These are phyloP conservation scores for Pissodes strobi DNA, from an alignment of 1,140 invertebrate genomes.

Conservation along the genomic window DNA sequence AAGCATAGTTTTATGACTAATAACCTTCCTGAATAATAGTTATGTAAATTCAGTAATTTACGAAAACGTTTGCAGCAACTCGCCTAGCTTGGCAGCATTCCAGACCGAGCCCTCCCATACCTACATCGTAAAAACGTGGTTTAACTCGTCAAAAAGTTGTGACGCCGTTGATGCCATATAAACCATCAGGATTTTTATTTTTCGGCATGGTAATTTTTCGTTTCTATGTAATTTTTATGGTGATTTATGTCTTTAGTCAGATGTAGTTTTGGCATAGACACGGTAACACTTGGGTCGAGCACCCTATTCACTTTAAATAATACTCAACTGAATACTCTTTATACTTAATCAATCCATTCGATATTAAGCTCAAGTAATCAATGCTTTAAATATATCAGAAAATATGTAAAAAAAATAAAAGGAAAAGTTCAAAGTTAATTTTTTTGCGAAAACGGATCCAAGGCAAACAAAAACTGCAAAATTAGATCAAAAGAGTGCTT, in stretches of 20 bases:
- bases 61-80: constrained; percentile 25
- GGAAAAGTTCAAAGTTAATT: no score
- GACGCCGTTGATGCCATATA: constrained; percentile 6
- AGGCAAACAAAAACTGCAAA: no score
- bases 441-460: no score
- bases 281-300: no score
- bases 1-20: constrained; percentile 36
- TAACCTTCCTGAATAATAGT: constrained; percentile 34
- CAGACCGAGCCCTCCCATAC: constrained; percentile 5
- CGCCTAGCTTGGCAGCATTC: constrained; percentile 11
- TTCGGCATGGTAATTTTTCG: constrained; percentile 2
- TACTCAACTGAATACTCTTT: no score
- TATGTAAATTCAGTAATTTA: constrained; percentile 30
- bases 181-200: constrained; percentile 7
- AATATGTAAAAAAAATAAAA: no score
- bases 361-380: no score
- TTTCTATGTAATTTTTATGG: constrained; percentile 3
- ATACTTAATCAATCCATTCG: no score
- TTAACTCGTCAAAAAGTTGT: constrained; percentile 29
- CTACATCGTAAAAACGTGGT: constrained; percentile 21
- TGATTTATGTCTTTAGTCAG: not conserved
- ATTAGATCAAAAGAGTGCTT: no score
- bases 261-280: not conserved
- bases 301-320: no score
- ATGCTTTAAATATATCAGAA: no score